Conservation (phyloP, 1,140 invertebrate genomes). For the Zaprionus taronus region DNA sequence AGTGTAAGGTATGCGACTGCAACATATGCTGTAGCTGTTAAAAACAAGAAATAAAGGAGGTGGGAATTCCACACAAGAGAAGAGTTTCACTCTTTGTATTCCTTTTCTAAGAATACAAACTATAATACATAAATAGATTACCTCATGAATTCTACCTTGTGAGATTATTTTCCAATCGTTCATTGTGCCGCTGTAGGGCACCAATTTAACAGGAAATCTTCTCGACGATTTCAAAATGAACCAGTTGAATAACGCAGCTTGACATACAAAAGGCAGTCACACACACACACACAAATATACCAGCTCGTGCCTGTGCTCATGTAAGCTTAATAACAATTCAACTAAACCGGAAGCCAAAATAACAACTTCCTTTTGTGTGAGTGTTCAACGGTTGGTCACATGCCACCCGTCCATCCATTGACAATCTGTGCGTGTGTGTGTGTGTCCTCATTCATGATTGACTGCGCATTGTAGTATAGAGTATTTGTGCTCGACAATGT, state of each 20-base stretch:
- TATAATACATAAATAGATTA: too few relatives aligned
- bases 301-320: constrained; percentile 28
- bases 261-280: background rate
- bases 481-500: constrained; percentile 26
- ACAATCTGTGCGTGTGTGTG: constrained; percentile 46
- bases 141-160: too few relatives aligned
- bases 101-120: too few relatives aligned
- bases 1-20: background rate
- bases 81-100: too few relatives aligned
- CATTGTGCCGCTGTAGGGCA: background rate
- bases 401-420: constrained; percentile 52
- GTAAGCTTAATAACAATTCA: constrained; percentile 73
- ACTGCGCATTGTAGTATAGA: constrained; percentile 57
- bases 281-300: background rate
- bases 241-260: constrained; percentile 9
- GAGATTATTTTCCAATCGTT: background rate
- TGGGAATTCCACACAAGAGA: too few relatives aligned
- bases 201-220: constrained; percentile 24
- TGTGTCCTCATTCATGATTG: constrained; percentile 66
- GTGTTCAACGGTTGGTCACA: constrained; percentile 74
- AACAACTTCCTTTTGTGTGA: constrained; percentile 80
- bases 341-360: constrained; percentile 77
- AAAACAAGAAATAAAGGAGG: background rate
- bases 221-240: constrained; percentile 22
- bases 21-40: background rate